Evolutionary conservation across 2,113 vertebrate species (phyloP), one percentile per base, ranked within the genome.

Genomic region (Fregata magnificens): DNA sequence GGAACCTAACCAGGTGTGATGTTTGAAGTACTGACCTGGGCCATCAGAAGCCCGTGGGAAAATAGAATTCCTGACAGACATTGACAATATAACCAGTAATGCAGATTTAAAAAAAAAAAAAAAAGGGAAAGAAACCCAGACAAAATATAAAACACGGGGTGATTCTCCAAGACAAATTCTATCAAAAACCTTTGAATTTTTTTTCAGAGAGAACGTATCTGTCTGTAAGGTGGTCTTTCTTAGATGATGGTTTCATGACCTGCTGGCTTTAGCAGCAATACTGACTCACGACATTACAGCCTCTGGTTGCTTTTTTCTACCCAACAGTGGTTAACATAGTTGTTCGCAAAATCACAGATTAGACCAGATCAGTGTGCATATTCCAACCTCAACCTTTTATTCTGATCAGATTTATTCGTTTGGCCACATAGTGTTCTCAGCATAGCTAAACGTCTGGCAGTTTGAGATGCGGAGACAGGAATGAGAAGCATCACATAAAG

Each of bases 91-190:
- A 82, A 67, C 3, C 10, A 59, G 8, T 19, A 79, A 36, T 8
- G 4, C 22, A 72, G 19, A 25, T 18, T 31, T 8, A 4, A 6
- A 58, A 47, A 47, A 12, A 36, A 8, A 15, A 14, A 7, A 14
- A 17, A 7, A n/a, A 16, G 4, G 2, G 9, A 12, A 7, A 56
- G 32, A 38, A 4, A 1, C 1, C 2, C 8, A 71, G 6, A 34
- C 2, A 72, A 79, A 83, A 7, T 31, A 22, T 9, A 45, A 52
- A 80, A 38, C 7, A 12, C 26, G 8, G 3, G 8, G 6, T 61
- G 2, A 73, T 53, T 92, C 24, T 78, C 9, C 42, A 61, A 32
- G 18, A 50, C 5, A 81, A 72, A 59, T 55, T 52, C 15, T 50
- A 18, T 29, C 10, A 62, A 88, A 91, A 44, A 3, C 2, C 22